phyloP scores from a whole-genome alignment of 1,140 invertebrate species.

The Aphelenchoides besseyi region DNA sequence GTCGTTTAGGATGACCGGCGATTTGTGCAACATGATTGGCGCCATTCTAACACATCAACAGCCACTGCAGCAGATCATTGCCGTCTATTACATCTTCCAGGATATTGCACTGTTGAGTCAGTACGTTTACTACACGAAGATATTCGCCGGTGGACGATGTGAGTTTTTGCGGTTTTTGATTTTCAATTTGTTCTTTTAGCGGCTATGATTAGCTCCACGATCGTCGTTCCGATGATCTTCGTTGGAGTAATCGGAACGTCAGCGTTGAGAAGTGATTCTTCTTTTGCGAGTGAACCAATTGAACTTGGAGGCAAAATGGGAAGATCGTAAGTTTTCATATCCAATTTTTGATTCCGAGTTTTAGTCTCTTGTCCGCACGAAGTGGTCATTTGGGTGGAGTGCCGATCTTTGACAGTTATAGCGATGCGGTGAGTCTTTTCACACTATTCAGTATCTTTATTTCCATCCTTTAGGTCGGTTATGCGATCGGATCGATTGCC shows the following conservation, averaged over 20 bases:
- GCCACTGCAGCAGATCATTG: conserved; percentile 61
- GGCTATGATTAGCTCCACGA: conserved; percentile 22
- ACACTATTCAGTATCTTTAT: too few relatives aligned
- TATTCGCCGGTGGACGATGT: conserved; percentile 46
- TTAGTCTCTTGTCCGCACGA: neutral
- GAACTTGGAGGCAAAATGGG: neutral
- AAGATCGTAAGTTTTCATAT: neutral
- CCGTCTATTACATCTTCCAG: conserved; percentile 62
- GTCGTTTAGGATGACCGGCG: conserved; percentile 53
- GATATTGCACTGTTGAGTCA: conserved; percentile 56
- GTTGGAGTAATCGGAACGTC: conserved; percentile 45
- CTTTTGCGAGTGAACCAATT: neutral
- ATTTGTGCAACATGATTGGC: conserved; percentile 61
- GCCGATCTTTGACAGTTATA: conserved; percentile 51
- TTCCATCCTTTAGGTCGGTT: conserved; percentile 51
- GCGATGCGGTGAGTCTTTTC: conserved; percentile 33
- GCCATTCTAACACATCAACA: conserved; percentile 61
- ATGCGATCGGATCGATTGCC: conserved; percentile 58
- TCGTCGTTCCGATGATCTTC: conserved; percentile 46
- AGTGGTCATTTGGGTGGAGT: conserved; percentile 1
- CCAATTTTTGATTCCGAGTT: neutral
- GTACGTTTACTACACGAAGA: conserved; percentile 54
- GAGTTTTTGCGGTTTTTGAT: conserved; percentile 20
- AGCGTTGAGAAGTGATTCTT: conserved; percentile 7
- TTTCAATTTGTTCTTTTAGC: conserved; percentile 31